Base-by-base conservation (phyloP, 1,140 invertebrate species). In the Meloidogyne hapla region DNA sequence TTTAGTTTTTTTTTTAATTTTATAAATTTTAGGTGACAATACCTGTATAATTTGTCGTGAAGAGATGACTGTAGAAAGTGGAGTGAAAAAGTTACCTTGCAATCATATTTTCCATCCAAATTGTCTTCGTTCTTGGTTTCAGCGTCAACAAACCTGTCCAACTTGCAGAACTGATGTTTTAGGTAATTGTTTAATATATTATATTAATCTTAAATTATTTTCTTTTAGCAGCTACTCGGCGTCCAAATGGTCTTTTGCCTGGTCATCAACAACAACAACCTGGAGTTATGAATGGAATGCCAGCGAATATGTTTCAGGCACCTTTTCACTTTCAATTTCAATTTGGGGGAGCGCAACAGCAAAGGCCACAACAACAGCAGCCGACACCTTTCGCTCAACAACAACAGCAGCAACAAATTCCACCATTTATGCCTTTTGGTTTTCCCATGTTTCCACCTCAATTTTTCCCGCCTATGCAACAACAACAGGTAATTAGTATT, bases 101-200 rank as follows among this genome's bases (percentile, higher is more conserved):
- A 96, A 96, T 89, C 97, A 99, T 88, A 98, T 99, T 84, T 99
- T 99, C 90, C 97, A 99, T 88, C 94, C 95, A 26, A 93, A 93
- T 40, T 99, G 97, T 88, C 90, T 99, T n/a, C 91, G 96, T 10
- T 95, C 95, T 5, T 99, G 96, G 96, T 99, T 99, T 89, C 97
- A 99, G 89, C 91, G 96, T 13, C 97, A 99, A 88, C 97, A 99
- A 89, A 99, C 96, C 0, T 99, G 97, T 89, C 97, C 97, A 6
- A 99, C 96, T 0, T 99, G 97, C 89, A 91, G 97, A 23, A 91
- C 98, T 65, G 97, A 99, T 89, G 95, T 99, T 83, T 89, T 98
- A 77, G 91, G 93, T 77, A 13, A 42, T 26, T 23, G 9, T 42
- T 28, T 8, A 23, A 18, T 71, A 38, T 18, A 38, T 72, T 15